Evolutionary conservation across 1,140 invertebrate genomes (phyloP).

Genomic region (Stratiolaelaps scimitus): DNA sequence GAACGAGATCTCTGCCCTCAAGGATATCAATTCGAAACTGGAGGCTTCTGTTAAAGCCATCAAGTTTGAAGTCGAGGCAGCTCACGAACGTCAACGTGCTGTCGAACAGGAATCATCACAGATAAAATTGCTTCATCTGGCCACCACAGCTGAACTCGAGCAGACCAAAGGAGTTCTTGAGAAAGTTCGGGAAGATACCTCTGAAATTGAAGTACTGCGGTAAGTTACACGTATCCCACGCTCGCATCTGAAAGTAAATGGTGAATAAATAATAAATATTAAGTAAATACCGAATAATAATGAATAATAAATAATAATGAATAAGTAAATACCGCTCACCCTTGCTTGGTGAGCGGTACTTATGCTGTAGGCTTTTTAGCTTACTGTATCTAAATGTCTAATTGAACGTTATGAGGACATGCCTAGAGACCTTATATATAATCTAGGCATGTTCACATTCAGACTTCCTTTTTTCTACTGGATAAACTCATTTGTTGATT

Average conservation of each 20-base stretch:
- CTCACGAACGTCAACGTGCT: background rate
- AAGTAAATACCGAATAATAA: too few species aligned
- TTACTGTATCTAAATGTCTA: too few species aligned
- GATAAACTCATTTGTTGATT: background rate
- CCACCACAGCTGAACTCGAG: slow-evolving; percentile 16
- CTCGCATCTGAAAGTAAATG: too few species aligned
- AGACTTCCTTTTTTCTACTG: too few species aligned
- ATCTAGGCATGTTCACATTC: too few species aligned
- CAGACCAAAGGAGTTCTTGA: slow-evolving; percentile 2
- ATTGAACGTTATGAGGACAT: too few species aligned
- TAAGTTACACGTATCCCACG: background rate
- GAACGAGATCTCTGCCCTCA: background rate
- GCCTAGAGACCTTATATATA: too few species aligned
- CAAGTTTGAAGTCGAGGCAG: background rate
- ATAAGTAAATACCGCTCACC: too few species aligned
- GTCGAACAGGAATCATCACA: background rate
- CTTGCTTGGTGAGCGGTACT: too few species aligned
- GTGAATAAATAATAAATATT: too few species aligned
- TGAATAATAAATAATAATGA: too few species aligned
- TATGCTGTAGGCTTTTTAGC: too few species aligned
- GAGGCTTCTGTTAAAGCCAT: background rate
- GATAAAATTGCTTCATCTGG: slow-evolving; percentile 14
- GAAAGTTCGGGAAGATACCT: background rate
- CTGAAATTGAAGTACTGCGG: background rate
- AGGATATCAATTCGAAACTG: background rate